A percentile compares a stretch with the other conserved stretches of the same genome.
These are phyloP conservation scores for Gymnoscelis rufifasciata DNA, from an alignment of 2,888 invertebrate genomes.

Conservation along the genomic window DNA sequence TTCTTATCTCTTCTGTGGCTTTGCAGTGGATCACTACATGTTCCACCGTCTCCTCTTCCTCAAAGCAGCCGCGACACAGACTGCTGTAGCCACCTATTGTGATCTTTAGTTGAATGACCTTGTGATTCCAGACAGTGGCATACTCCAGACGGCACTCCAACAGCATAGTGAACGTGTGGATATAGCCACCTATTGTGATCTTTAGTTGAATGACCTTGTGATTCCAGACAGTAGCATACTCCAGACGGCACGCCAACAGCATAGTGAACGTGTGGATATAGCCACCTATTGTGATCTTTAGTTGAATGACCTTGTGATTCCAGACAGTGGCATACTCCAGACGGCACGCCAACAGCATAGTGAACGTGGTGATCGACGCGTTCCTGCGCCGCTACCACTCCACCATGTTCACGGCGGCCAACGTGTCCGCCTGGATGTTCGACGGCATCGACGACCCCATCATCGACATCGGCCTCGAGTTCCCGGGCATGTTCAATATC, in stretches of 20 bases:
- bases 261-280: too few relatives aligned
- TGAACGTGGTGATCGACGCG: constrained; percentile 68
- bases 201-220: too few relatives aligned
- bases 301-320: too few relatives aligned
- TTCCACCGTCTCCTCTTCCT: too few relatives aligned
- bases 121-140: too few relatives aligned
- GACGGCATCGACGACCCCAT: constrained; percentile 89
- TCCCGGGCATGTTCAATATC: constrained; percentile 77
- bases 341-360: constrained; percentile 57
- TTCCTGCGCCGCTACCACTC: constrained; percentile 77
- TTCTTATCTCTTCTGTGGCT: too few relatives aligned
- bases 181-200: too few relatives aligned
- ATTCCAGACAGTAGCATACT: too few relatives aligned
- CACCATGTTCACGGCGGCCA: constrained; percentile 79
- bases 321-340: constrained; percentile 83
- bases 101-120: too few relatives aligned
- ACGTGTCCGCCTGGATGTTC: constrained; percentile 84
- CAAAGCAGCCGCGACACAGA: too few relatives aligned
- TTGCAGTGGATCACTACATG: too few relatives aligned
- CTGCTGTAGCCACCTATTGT: too few relatives aligned
- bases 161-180: not conserved
- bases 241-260: not conserved
- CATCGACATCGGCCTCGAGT: constrained; percentile 74
- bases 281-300: constrained; percentile 1
- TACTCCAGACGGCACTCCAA: not conserved